Percentiles rank a stretch among this genome's conserved stretches.
Conservation (phyloP, 30 jellyfish, hydroid and myxozoan genomes). For the Aurelia sp. region DNA sequence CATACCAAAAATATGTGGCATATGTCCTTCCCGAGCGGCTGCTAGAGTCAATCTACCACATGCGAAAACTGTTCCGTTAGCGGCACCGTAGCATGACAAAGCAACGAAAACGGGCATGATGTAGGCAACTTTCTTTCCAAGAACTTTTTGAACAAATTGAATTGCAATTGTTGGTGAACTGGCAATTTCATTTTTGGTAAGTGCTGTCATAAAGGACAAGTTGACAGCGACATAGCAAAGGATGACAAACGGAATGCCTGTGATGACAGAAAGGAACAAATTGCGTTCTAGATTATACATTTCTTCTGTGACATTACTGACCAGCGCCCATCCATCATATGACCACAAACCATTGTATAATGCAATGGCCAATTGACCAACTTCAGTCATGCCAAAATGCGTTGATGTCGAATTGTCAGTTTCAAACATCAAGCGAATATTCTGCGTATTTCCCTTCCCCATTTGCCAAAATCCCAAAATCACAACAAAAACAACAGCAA, state of each 20-base stretch:
- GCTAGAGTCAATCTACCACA: conserved; percentile 76
- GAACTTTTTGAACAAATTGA: conserved; percentile 49
- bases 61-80: conserved; percentile 73
- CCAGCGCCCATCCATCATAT: conserved; percentile 79
- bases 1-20: conserved; percentile 69
- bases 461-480: conserved; percentile 76
- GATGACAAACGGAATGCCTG: conserved; percentile 77
- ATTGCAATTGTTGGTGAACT: conserved; percentile 66
- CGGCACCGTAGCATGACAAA: conserved; percentile 79
- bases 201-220: conserved; percentile 51
- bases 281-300: conserved; percentile 75
- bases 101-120: conserved; percentile 79
- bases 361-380: conserved; percentile 61
- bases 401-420: conserved; percentile 1
- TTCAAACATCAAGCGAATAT: conserved; percentile 45
- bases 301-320: conserved; percentile 75
- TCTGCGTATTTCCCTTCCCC: conserved; percentile 50
- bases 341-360: conserved; percentile 75
- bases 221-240: conserved; percentile 59
- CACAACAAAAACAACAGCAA: conserved; percentile 65
- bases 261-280: conserved; percentile 58
- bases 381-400: conserved; percentile 8
- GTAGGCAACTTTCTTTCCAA: conserved; percentile 53
- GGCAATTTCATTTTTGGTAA: conserved; percentile 50
- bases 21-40: conserved; percentile 88